A percentile compares a stretch with the other conserved stretches of the same genome.
These are phyloP conservation scores for Dryocosmus kuriphilus DNA, from an alignment of 2,888 invertebrate genomes.

Conservation along the genomic window DNA sequence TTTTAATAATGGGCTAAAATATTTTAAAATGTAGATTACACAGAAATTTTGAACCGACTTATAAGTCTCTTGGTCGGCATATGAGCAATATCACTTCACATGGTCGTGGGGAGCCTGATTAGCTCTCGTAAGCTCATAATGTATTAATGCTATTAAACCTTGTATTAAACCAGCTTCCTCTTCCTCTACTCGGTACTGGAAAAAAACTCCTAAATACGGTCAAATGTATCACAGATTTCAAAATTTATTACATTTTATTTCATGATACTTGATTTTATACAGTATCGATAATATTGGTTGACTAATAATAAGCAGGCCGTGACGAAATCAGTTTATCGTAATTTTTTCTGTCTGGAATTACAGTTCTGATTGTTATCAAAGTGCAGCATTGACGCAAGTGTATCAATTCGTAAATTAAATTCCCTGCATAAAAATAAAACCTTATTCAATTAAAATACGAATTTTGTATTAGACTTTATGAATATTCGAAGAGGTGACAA, in stretches of 20 bases:
- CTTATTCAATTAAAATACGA: slow-evolving; percentile 19
- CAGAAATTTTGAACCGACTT: background rate
- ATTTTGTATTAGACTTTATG: too few relatives aligned
- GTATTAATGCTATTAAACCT: slow-evolving; percentile 10
- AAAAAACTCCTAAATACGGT: background rate
- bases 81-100: slow-evolving; percentile 16
- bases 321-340: slow-evolving; percentile 16
- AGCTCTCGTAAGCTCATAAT: slow-evolving; percentile 15
- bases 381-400: slow-evolving; percentile 9
- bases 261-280: background rate
- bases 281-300: slow-evolving; percentile 5
- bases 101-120: slow-evolving; percentile 18
- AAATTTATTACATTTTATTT: background rate
- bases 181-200: slow-evolving; percentile 17
- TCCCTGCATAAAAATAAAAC: background rate
- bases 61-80: slow-evolving; percentile 6
- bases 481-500: too few relatives aligned
- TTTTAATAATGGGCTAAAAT: background rate
- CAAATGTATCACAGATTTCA: background rate
- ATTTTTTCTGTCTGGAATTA: slow-evolving; percentile 18
- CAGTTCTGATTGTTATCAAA: slow-evolving; percentile 15
- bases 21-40: background rate
- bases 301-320: slow-evolving; percentile 27
- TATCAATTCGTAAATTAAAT: slow-evolving; percentile 7
- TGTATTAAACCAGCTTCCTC: slow-evolving; percentile 23